Evolutionary conservation across 2,113 vertebrate species (phyloP).

Genomic region (Paramisgurnus dabryanus): DNA sequence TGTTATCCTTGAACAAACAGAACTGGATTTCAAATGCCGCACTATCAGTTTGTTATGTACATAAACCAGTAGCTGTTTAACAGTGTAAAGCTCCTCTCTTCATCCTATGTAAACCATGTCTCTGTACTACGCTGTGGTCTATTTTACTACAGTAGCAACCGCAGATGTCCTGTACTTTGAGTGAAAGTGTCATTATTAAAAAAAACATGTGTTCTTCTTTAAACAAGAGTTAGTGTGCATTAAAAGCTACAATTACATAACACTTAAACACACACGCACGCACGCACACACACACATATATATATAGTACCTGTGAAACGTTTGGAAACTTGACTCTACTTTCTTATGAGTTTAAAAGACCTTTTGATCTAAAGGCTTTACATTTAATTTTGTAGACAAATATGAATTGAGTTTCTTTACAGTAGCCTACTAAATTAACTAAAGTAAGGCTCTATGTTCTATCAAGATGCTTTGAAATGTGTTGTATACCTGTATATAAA

Average conservation of each 20-base stretch:
- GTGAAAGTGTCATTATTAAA: constrained; percentile 55
- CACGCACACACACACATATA: no score
- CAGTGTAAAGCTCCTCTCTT: constrained; percentile 9
- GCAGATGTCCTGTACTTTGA: constrained; percentile 18
- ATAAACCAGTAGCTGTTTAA: constrained; percentile 24
- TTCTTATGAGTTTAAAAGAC: no score
- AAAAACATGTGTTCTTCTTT: constrained; percentile 27
- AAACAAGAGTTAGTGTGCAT: constrained; percentile 10
- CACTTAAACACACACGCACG: background rate
- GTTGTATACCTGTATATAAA: no score
- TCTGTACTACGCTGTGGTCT: background rate
- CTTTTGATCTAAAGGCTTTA: no score
- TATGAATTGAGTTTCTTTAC: no score
- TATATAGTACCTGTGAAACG: background rate
- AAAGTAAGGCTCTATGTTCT: no score
- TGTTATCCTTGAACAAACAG: constrained; percentile 49
- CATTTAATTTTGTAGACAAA: no score
- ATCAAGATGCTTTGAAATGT: no score
- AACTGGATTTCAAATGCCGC: constrained; percentile 35
- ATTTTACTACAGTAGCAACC: background rate
- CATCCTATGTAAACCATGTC: background rate
- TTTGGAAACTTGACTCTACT: no score
- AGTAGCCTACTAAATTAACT: no score
- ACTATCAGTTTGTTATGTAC: constrained; percentile 36
- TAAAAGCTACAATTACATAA: constrained; percentile 13